Conservation (phyloP, 2,797 vertebrate species). For the Lacerta bilineata region DNA sequence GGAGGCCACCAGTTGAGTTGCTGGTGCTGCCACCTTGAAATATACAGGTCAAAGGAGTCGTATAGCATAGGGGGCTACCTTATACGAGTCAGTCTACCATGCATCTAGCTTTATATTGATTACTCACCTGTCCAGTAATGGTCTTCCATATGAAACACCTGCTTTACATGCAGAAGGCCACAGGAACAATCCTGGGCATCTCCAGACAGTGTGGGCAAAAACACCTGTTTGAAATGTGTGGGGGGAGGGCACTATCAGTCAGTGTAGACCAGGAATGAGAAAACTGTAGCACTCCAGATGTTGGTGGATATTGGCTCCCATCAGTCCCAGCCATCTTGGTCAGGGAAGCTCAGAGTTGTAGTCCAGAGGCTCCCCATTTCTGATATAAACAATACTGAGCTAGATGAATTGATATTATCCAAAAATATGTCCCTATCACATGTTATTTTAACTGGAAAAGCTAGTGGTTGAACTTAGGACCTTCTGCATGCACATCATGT, state of each 20-base stretch:
- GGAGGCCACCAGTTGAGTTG: not conserved
- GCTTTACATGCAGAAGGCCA: not conserved
- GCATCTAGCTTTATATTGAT: not conserved
- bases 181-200: not conserved
- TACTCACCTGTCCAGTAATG: not conserved
- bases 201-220: not conserved
- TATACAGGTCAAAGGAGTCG: not conserved
- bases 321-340: no score
- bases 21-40: slow-evolving; percentile 7
- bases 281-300: not conserved
- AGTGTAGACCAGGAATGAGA: not conserved
- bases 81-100: not conserved
- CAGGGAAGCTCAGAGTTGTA: no score
- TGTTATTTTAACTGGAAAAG: not conserved
- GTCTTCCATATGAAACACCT: not conserved
- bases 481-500: not conserved
- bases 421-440: not conserved
- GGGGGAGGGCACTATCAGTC: not conserved
- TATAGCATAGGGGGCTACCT: not conserved
- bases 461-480: not conserved
- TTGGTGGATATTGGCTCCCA: no score
- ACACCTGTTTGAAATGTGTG: not conserved
- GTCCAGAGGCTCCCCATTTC: no score
- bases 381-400: no score
- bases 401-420: no score